phyloP scores from a whole-genome alignment of 2,113 vertebrate genomes.

The Bubalus kerabau region DNA sequence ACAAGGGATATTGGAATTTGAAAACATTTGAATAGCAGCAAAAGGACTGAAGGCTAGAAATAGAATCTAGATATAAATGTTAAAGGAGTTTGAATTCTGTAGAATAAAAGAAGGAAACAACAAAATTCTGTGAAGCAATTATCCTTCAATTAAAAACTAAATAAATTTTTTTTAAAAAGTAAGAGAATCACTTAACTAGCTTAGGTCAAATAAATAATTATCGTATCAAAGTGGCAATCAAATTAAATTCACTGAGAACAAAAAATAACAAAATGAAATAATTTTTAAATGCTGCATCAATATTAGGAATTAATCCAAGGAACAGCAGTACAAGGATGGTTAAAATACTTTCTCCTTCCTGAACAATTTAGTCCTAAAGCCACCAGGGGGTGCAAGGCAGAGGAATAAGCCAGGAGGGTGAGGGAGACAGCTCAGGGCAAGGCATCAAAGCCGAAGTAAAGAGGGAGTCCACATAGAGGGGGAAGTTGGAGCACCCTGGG shows the following conservation, averaged over 20 bases:
- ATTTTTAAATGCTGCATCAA: neutral
- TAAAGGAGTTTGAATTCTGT: neutral
- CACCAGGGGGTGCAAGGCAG: neutral
- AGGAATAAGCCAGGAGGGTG: neutral
- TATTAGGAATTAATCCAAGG: neutral
- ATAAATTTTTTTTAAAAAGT: neutral
- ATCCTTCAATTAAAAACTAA: neutral
- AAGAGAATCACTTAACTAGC: neutral
- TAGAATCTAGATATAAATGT: neutral
- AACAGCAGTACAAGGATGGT: neutral
- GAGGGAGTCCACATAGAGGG: neutral
- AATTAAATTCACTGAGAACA: neutral
- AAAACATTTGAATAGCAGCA: neutral
- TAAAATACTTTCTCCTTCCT: neutral
- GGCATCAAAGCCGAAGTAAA: neutral
- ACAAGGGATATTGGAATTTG: conserved; percentile 1
- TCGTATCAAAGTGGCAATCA: neutral
- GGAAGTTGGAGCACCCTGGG: neutral
- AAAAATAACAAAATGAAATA: conserved; percentile 11
- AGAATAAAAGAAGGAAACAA: neutral
- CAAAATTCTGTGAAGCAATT: neutral
- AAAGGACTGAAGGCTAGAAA: conserved; percentile 3
- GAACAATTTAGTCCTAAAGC: neutral
- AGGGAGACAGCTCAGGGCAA: neutral
- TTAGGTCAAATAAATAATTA: conserved; percentile 10